Base-by-base conservation (phyloP, 2,113 vertebrate genomes). In the Microcebus jonahi region DNA sequence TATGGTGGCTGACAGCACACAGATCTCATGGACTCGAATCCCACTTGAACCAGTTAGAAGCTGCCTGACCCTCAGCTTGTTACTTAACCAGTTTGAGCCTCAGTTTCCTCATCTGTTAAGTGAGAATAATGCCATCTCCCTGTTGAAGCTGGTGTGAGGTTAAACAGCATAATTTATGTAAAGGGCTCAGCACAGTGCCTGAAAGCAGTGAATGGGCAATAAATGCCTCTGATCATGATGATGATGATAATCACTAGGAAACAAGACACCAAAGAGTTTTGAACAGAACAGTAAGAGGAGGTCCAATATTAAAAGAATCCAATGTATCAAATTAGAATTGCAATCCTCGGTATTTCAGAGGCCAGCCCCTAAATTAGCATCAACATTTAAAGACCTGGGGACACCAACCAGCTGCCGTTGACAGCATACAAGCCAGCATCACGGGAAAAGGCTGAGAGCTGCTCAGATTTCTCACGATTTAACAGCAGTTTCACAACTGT, bases 241-340 rank as follows among this genome's bases (percentile, higher is more conserved):
- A 75, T 85, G 61, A 82, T 91, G 71, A 81, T 77, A 57, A 77
- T 96, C 81, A 50, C 61, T 80, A 82, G 50, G 80, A 96, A 97
- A 95, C 59, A 96, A 88, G 88, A 94, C 85, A 92, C 88, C 39
- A 3, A 95, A 65, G 90, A 85, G 65, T 92, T 90, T 90, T 96
- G 67, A 96, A 91, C 34, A 65, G 70, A 93, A 92, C 45, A 55
- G 68, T 81, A 57, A 94, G 79, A 57, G 71, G 85, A 90, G 77
- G 15, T 25, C 3, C n/a, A 50, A 71, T 61, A 95, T 88, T 89
- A 84, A 55, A 95, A 77, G 68, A 70, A 59, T 67, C 27, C 34
- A 67, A 12, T 88, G 39, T 90, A 71, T 92, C 53, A 85, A 57
- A 48, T 20, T 13, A 2, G 50, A 84, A 53, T 82, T 1, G 1